Conservation (phyloP, 1,140 invertebrate species). For the Limonius californicus region DNA sequence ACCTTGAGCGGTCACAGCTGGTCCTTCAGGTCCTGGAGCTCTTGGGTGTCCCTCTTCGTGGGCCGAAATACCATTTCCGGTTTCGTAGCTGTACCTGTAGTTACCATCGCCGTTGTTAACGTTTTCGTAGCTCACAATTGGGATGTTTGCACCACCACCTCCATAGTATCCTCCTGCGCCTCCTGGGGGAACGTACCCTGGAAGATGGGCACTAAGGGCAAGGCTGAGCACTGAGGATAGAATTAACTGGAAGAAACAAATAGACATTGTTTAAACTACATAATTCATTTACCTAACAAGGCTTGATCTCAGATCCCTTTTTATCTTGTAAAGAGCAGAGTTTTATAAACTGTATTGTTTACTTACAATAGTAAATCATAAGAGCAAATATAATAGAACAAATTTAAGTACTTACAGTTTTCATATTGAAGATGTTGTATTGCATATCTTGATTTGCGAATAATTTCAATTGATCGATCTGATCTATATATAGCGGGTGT, state of each 20-base stretch:
- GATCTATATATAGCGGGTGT: neutral
- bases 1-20: slow-evolving; percentile 56
- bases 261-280: neutral
- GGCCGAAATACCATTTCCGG: slow-evolving; percentile 33
- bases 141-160: slow-evolving; percentile 31
- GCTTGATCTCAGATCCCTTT: no score
- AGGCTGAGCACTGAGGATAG: neutral
- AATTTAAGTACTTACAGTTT: neutral
- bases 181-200: slow-evolving; percentile 12
- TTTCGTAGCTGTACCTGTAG: slow-evolving; percentile 39
- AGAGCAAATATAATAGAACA: no score
- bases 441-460: no score
- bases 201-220: neutral
- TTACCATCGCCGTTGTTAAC: slow-evolving; percentile 46
- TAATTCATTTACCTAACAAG: no score
- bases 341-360: no score
- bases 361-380: no score
- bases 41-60: slow-evolving; percentile 42
- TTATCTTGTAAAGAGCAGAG: no score
- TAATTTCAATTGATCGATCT: neutral
- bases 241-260: neutral
- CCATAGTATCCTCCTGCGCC: slow-evolving; percentile 20
- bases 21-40: slow-evolving; percentile 52
- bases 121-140: slow-evolving; percentile 39
- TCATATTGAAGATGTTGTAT: neutral